Conservation (phyloP, 2,888 invertebrate species). For the Agrypnus murinus region DNA sequence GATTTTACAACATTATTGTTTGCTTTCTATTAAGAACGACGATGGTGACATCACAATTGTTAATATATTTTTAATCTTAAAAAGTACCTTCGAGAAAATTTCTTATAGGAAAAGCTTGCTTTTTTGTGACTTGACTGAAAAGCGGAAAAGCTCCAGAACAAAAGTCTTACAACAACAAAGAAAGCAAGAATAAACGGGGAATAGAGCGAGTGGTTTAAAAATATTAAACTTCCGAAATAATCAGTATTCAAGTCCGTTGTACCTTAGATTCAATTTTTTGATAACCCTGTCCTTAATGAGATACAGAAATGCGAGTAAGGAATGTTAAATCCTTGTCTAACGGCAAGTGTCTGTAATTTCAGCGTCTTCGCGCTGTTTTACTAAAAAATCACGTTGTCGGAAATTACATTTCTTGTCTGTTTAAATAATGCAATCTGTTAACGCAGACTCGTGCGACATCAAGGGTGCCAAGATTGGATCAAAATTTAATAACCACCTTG, state of each 20-base stretch:
- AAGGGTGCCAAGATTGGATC: conserved; percentile 62
- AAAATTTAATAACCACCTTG: conserved; percentile 65
- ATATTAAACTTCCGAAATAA: conserved; percentile 51
- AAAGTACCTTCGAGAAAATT: conserved; percentile 29
- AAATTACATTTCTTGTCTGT: conserved; percentile 65
- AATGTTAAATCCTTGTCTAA: conserved; percentile 54
- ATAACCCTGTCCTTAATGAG: conserved; percentile 52
- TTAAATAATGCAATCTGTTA: conserved; percentile 64
- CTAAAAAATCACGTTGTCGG: conserved; percentile 61
- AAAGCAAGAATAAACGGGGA: conserved; percentile 17
- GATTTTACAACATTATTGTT: conserved; percentile 1
- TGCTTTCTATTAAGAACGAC: not conserved
- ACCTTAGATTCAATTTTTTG: conserved; percentile 54
- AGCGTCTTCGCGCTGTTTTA: conserved; percentile 49
- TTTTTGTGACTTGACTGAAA: conserved; percentile 21
- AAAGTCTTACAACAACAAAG: conserved; percentile 38
- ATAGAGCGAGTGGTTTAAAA: conserved; percentile 37
- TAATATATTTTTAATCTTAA: conserved; percentile 30
- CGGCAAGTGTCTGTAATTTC: conserved; percentile 53
- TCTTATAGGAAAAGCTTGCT: conserved; percentile 6
- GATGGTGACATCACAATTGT: conserved; percentile 35
- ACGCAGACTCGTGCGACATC: conserved; percentile 59
- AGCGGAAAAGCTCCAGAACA: conserved; percentile 28
- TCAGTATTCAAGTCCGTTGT: conserved; percentile 50
- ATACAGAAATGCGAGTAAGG: conserved; percentile 51